Base-by-base conservation (phyloP, 2,113 vertebrate genomes). In the Nestor notabilis region DNA sequence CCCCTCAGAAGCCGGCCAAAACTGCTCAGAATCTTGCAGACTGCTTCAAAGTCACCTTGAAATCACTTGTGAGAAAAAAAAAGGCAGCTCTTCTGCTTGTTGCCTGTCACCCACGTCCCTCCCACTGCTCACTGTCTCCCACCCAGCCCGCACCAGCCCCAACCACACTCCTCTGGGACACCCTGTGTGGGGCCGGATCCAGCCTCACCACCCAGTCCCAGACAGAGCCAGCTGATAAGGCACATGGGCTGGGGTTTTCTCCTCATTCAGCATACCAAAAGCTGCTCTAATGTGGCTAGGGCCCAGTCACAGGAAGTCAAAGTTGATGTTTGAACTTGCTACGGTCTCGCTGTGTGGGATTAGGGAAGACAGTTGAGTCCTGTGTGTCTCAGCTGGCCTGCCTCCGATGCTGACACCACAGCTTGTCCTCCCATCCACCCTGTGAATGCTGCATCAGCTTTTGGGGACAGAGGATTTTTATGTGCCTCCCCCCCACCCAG, bases 181-280 rank as follows among this genome's bases (percentile, higher is more conserved):
- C 31, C 35, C 18, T 2, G 4, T 1, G 0, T 1, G 1, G 53
- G 37, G 29, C 28, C 0, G 0, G 28, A 61, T 35, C 52, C 33
- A 61, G 41, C 29, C 47, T 77, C 47, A 31, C 19, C n/a, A 17
- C 31, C 14, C 10, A 5, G 1, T 19, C 49, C 53, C 66, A 65
- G 66, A 68, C 18, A 80, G 19, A 92, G 58, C 37, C 55, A 52
- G 44, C 79, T 52, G 91, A 90, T 79, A 88, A 65, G n/a, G 47
- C 55, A 64, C 39, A 47, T 1, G 8, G 50, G 46, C 63, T 82
- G 65, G 70, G 66, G 39, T 35, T 72, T 95, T 69, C 56, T 90
- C 75, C 79, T 58, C 41, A 52, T 52, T 81, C 77, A 33, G 61
- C 41, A n/a, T 33, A 61, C 31, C 64, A 55, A 35, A 95, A 90